Evolutionary conservation across 2,888 invertebrate genomes (phyloP).

Genomic region (Phanerotoma sp.): DNA sequence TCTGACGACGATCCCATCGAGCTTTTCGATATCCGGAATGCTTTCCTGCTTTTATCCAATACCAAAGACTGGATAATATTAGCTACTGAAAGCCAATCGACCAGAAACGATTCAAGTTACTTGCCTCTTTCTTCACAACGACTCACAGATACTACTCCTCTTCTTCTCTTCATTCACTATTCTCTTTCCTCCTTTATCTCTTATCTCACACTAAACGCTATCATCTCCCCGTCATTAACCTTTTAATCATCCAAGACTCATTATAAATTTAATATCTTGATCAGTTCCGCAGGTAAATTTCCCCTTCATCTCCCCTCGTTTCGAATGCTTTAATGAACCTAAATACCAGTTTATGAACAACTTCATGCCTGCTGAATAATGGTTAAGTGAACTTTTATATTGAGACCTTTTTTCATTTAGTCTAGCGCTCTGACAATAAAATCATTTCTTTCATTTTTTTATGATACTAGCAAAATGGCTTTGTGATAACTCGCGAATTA

Average conservation of each 20-base stretch:
- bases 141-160: too few relatives aligned
- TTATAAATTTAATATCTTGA: background rate
- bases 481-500: too few relatives aligned
- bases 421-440: too few relatives aligned
- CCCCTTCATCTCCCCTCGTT: background rate
- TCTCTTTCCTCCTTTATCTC: background rate
- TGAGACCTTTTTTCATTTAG: too few relatives aligned
- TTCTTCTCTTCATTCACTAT: conserved; percentile 6
- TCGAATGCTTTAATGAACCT: background rate
- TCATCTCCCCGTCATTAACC: background rate
- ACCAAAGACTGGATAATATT: conserved; percentile 42
- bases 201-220: background rate
- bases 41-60: conserved; percentile 33
- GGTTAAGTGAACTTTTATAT: too few relatives aligned
- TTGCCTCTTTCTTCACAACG: conserved; percentile 14
- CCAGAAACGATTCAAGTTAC: conserved; percentile 40
- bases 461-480: too few relatives aligned
- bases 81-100: conserved; percentile 43
- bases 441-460: too few relatives aligned
- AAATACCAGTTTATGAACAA: too few relatives aligned
- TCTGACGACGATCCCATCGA: conserved; percentile 39
- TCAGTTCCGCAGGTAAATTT: background rate
- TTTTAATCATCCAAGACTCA: background rate
- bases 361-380: too few relatives aligned
- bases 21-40: conserved; percentile 30